phyloP scores from a whole-genome alignment of 2,113 vertebrate genomes.

The Xenopus tropicalis region UCB_Xtro_10.0 CM004451.2:79023501-79024000 shows the following conservation, averaged over 20 bases:
- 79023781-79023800: constrained; percentile 18
- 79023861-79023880: constrained; percentile 13
- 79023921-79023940: too few relatives aligned
- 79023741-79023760: constrained; percentile 23
- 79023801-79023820: constrained; percentile 35
- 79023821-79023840: constrained; percentile 38
- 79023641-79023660: background rate
- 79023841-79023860: constrained; percentile 36
- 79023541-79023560: constrained; percentile 39
- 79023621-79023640: background rate
- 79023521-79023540: constrained; percentile 45
- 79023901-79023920: background rate
- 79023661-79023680: background rate
- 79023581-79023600: constrained; percentile 40
- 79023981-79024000: too few relatives aligned
- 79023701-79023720: constrained; percentile 6
- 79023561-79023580: constrained; percentile 39
- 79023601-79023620: constrained; percentile 17
- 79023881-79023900: background rate
- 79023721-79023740: constrained; percentile 26
- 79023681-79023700: background rate
- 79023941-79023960: too few relatives aligned
- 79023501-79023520: constrained; percentile 47
- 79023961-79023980: too few relatives aligned
- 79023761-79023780: constrained; percentile 32